A percentile compares a stretch with the other conserved stretches of the same genome.
Conservation (phyloP, 2,797 vertebrate genomes). For the Sebastes glaucus region DNA sequence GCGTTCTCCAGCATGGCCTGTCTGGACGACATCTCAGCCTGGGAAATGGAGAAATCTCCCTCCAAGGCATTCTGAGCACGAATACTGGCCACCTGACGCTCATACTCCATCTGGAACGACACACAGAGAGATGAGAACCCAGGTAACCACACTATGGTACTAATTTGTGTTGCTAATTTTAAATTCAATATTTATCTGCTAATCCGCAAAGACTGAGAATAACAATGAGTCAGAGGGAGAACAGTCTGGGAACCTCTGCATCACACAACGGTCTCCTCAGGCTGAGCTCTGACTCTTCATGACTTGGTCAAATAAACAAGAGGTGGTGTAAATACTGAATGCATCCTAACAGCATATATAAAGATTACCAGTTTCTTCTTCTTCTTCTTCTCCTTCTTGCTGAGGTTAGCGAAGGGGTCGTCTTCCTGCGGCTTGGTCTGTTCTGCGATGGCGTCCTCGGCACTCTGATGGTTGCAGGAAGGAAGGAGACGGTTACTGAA, state of each 20-base stretch:
- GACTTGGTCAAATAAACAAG: too few relatives aligned
- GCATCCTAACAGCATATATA: neutral
- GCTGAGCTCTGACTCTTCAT: too few relatives aligned
- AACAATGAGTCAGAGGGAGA: too few relatives aligned
- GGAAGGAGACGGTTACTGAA: neutral
- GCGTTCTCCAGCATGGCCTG: slow-evolving; percentile 96
- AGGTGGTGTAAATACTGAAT: neutral
- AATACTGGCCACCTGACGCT: slow-evolving; percentile 87
- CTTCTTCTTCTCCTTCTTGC: slow-evolving; percentile 94
- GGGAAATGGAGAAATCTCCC: slow-evolving; percentile 92
- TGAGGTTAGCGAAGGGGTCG: slow-evolving; percentile 87
- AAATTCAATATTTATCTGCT: too few relatives aligned
- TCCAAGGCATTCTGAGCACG: slow-evolving; percentile 88
- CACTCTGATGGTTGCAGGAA: slow-evolving; percentile 37
- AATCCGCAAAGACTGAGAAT: too few relatives aligned
- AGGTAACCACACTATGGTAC: neutral
- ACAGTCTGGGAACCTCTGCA: too few relatives aligned
- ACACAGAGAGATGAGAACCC: neutral
- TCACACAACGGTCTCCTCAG: too few relatives aligned
- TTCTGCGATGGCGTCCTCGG: slow-evolving; percentile 78
- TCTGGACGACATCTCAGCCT: slow-evolving; percentile 92
- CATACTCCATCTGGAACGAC: slow-evolving; percentile 86
- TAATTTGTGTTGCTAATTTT: too few relatives aligned
- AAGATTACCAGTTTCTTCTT: slow-evolving; percentile 88
- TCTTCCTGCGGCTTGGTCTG: slow-evolving; percentile 76